Base-by-base conservation (phyloP, 2,113 vertebrate genomes). In the Ancistrus triradiatus region DNA sequence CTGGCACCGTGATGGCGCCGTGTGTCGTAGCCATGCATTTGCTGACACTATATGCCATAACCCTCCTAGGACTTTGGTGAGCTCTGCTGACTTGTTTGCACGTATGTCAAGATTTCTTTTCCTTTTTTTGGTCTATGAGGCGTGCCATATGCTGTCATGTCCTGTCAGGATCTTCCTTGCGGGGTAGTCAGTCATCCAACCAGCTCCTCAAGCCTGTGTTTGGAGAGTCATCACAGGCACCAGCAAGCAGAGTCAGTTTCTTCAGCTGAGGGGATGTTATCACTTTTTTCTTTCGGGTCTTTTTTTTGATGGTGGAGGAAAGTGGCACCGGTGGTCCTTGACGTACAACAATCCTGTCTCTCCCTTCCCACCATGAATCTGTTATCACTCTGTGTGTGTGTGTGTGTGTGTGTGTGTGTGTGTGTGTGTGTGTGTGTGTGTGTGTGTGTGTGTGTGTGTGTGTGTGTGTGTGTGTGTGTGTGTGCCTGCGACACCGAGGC, bases 61-160 rank as follows among this genome's bases (percentile, higher is more conserved):
- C 77, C 80, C 84, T 86, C 85, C 76, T 48, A 83, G 81, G 84
- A 84, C 77, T 75, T 71, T 64, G 42, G 46, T 43, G 77, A 67
- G 81, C 81, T 81, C 82, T 78, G 81, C 81, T 85, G 84, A 83
- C 82, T 88, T 85, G 84, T 86, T 86, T 86, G 85, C 75, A 77
- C 85, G 85, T 80, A 83, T 86, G 86, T 88, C 84, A 86, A 81
- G 78, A 22, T 22, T 18, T 46, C 7, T 18, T 40, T 14, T 27
- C 38, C 25, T n/a, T 21, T 60, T 28, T 11, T 81, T 78, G 67
- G 68, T 79, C 81, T 83, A 84, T 76, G 80, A 83, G 81, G 75
- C 83, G 62, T 81, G 81, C 85, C 83, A 84, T 81, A 84, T 81
- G 84, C 83, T 80, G 81, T 81, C 83, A 83, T 80, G 85, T 85